phyloP scores from a whole-genome alignment of 2,797 vertebrate genomes.

The Dendrocincla fuliginosa region DNA sequence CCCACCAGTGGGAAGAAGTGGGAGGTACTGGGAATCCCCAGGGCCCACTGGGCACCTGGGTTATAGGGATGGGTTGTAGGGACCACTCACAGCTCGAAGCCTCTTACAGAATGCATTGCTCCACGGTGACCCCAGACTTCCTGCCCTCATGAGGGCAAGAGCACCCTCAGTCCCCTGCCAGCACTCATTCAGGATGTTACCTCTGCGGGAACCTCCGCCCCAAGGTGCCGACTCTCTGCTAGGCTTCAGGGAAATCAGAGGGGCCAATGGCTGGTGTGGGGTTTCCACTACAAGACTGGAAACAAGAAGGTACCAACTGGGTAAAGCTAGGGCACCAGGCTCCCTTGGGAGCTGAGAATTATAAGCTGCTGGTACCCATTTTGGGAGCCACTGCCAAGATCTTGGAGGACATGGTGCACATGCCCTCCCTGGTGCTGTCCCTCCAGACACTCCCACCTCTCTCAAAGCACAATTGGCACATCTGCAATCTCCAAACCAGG shows the following conservation, averaged over 20 bases:
- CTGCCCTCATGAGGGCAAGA: neutral
- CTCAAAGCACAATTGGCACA: neutral
- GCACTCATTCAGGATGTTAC: neutral
- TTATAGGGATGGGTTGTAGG: neutral
- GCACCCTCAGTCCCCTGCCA: neutral
- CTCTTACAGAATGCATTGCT: accelerated
- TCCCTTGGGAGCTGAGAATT: too few relatives aligned
- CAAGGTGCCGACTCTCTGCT: neutral
- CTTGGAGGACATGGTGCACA: neutral
- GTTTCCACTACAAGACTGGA: neutral
- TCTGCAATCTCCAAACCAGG: neutral
- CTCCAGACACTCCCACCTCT: neutral
- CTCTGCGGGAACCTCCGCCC: neutral
- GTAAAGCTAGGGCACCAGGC: neutral
- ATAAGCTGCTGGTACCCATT: neutral
- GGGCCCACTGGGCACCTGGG: accelerated
- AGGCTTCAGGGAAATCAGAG: neutral
- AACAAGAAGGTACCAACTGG: neutral
- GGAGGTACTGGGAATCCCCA: neutral
- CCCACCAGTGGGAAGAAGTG: neutral
- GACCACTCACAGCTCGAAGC: neutral
- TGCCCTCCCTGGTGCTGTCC: neutral
- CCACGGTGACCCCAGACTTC: neutral
- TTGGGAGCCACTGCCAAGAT: neutral
- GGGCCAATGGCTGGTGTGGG: neutral